phyloP scores from a whole-genome alignment of 2,113 vertebrate species.

The Junco hyemalis region DNA sequence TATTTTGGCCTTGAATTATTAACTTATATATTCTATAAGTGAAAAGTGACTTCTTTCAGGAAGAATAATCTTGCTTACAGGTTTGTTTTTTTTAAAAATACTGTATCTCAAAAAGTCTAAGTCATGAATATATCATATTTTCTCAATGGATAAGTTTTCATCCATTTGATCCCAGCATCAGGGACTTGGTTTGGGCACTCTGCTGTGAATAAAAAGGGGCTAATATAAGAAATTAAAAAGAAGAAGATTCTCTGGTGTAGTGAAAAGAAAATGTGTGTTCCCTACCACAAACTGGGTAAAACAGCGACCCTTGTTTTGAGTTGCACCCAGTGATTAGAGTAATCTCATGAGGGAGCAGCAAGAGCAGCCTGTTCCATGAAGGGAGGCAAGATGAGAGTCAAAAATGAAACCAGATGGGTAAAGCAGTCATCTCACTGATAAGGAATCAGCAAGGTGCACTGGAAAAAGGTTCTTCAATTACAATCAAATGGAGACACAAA shows the following conservation, averaged over 20 bases:
- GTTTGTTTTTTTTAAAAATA: not conserved
- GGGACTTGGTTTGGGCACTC: not conserved
- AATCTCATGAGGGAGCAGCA: not conserved
- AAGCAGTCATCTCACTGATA: not conserved
- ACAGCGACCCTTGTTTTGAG: not conserved
- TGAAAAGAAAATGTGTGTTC: not conserved
- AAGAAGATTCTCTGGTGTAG: not conserved
- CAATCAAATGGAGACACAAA: not conserved
- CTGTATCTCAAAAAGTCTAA: not conserved
- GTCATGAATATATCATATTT: not conserved
- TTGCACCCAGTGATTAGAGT: not conserved
- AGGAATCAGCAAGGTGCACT: not conserved
- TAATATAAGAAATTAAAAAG: not conserved
- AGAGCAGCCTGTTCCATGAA: not conserved
- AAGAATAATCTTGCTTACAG: not conserved
- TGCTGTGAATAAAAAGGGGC: not conserved
- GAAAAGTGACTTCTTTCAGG: not conserved
- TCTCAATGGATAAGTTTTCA: not conserved
- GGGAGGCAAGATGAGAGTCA: accelerated
- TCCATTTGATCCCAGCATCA: not conserved
- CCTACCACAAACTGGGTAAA: not conserved
- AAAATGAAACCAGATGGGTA: not conserved
- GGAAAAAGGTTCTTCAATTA: not conserved
- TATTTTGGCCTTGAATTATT: not conserved
- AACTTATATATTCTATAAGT: not conserved